A percentile compares a stretch with the other conserved stretches of the same genome.
These are phyloP conservation scores for Drosophila punjabiensis DNA, from an alignment of 1,140 invertebrate genomes.

Conservation along the genomic window DNA sequence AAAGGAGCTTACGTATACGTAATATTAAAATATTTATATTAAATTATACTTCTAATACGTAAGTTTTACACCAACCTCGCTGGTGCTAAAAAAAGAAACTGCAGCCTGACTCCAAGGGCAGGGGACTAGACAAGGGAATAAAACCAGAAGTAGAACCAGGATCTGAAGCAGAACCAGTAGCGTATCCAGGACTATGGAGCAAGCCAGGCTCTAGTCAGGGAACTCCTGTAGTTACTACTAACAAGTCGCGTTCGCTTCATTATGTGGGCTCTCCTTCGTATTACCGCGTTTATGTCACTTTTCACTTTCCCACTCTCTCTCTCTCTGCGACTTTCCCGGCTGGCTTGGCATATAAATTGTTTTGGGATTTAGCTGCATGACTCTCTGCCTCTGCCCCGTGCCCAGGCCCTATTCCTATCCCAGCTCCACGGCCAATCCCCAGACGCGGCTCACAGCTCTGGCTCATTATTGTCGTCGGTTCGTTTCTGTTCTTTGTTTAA, in stretches of 20 bases:
- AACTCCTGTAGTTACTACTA: slow-evolving; percentile 36
- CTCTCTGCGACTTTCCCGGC: slow-evolving; percentile 9
- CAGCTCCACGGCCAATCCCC: slow-evolving; percentile 28
- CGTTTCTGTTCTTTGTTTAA: slow-evolving; percentile 77
- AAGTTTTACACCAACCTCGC: slow-evolving; percentile 1
- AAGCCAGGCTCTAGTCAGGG: neutral
- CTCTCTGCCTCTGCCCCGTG: slow-evolving; percentile 16
- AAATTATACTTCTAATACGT: no score
- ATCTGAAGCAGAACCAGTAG: neutral
- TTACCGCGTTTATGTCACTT: slow-evolving; percentile 72
- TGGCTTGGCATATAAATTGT: slow-evolving; percentile 75
- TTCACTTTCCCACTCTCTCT: slow-evolving; percentile 35
- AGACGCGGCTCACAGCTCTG: slow-evolving; percentile 37
- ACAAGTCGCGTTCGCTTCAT: slow-evolving; percentile 53
- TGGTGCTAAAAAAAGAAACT: slow-evolving; percentile 3
- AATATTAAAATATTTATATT: neutral
- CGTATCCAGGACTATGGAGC: neutral
- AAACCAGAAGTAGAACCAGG: neutral
- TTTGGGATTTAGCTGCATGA: slow-evolving; percentile 75
- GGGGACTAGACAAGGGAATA: neutral
- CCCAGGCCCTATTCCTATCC: neutral
- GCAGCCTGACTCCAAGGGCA: slow-evolving; percentile 1
- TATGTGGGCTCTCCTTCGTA: slow-evolving; percentile 49
- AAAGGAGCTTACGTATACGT: neutral
- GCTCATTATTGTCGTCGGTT: slow-evolving; percentile 79